These are phyloP conservation scores for Apamea monoglypha DNA, from an alignment of 2,888 invertebrate species.

Conservation along the genomic window DNA sequence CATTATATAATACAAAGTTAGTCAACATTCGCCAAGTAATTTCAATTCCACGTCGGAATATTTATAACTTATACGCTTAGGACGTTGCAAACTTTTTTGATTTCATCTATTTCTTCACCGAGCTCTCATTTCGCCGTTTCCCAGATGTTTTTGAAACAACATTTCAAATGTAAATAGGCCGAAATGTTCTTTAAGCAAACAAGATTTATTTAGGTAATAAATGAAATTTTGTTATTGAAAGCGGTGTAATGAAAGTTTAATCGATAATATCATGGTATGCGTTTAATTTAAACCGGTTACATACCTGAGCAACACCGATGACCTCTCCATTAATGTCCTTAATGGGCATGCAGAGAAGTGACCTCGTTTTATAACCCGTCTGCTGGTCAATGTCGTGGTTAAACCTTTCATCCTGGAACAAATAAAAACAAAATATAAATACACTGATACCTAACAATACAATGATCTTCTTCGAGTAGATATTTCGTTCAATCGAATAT, in stretches of 20 bases:
- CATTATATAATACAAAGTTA: conserved; percentile 69
- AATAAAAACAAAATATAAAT: conserved; percentile 66
- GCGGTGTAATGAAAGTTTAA: conserved; percentile 24
- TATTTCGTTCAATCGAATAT: background rate
- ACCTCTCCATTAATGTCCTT: conserved; percentile 98
- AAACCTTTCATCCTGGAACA: conserved; percentile 92
- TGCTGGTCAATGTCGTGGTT: conserved; percentile 98
- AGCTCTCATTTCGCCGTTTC: conserved; percentile 61
- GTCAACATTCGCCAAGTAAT: conserved; percentile 70
- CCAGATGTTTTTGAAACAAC: conserved; percentile 62
- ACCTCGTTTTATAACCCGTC: conserved; percentile 98
- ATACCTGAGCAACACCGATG: conserved; percentile 98
- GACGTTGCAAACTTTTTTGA: conserved; percentile 72
- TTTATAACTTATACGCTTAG: conserved; percentile 70
- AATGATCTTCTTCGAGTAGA: background rate
- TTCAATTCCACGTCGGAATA: conserved; percentile 69
- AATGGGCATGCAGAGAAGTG: conserved; percentile 98
- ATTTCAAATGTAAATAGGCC: conserved; percentile 64
- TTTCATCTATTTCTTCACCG: conserved; percentile 66
- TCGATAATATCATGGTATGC: background rate
- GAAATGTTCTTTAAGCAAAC: conserved; percentile 59
- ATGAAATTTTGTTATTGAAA: conserved; percentile 22
- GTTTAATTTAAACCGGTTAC: conserved; percentile 37
- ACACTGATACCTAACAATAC: background rate
- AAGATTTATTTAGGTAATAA: conserved; percentile 52